A percentile compares a stretch with the other conserved stretches of the same genome.
These are phyloP conservation scores for Prosopocoilus inquinatus DNA, from an alignment of 2,888 invertebrate species.

Conservation along the genomic window DNA sequence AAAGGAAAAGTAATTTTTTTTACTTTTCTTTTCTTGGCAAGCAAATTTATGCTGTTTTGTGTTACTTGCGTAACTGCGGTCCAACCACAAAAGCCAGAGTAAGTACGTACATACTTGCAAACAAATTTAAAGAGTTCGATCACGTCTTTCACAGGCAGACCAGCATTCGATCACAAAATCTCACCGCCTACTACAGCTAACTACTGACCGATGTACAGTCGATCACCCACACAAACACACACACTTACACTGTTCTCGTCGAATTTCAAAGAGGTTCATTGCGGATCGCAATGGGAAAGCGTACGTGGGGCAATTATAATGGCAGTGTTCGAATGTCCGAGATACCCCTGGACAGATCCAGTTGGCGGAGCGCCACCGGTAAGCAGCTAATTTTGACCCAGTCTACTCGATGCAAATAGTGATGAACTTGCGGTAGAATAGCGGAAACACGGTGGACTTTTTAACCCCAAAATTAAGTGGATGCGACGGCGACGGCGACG, in stretches of 20 bases:
- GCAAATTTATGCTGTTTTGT: neutral
- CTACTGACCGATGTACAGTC: constrained; percentile 9
- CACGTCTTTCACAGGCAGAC: neutral
- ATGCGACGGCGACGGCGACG: neutral
- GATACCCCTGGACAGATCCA: constrained; percentile 25
- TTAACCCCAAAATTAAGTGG: constrained; percentile 5
- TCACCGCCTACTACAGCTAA: constrained; percentile 11
- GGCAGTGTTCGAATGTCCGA: constrained; percentile 26
- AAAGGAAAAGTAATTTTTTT: too few species aligned
- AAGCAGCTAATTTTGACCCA: constrained; percentile 33
- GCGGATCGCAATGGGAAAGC: constrained; percentile 13
- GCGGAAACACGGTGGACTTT: neutral
- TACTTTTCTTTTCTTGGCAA: too few species aligned
- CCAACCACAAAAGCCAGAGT: neutral
- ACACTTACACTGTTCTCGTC: constrained; percentile 36
- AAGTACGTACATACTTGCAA: constrained; percentile 4
- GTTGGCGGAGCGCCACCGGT: constrained; percentile 31
- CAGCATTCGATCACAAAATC: constrained; percentile 1
- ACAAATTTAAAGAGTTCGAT: neutral
- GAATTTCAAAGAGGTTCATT: constrained; percentile 34
- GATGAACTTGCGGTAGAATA: neutral
- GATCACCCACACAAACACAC: constrained; percentile 8
- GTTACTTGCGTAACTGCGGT: neutral
- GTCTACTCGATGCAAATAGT: constrained; percentile 8
- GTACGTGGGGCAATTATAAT: constrained; percentile 23